Conservation (phyloP, 2,113 vertebrate genomes). For the Sclerurus mexicanus region DNA sequence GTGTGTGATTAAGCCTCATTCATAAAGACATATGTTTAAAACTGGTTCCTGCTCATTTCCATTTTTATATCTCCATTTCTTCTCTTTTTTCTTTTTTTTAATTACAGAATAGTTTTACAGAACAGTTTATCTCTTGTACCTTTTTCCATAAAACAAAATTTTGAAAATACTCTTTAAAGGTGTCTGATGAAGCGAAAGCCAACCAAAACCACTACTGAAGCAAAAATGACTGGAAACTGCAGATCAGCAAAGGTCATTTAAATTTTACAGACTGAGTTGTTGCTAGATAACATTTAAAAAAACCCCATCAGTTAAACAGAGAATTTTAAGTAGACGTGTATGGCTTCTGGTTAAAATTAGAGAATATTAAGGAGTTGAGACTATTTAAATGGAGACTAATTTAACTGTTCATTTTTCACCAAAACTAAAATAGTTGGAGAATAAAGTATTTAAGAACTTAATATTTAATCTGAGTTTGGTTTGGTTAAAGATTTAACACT, state of each 20-base stretch:
- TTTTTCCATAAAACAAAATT: background rate
- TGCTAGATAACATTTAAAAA: background rate
- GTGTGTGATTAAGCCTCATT: slow-evolving; percentile 57
- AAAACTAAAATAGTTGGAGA: background rate
- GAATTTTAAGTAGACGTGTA: background rate
- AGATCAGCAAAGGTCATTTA: background rate
- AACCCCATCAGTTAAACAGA: background rate
- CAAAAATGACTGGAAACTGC: slow-evolving; percentile 42
- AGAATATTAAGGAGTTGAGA: background rate
- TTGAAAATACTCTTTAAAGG: background rate
- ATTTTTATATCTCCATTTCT: slow-evolving; percentile 23
- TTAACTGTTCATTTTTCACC: background rate
- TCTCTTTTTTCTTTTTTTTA: background rate
- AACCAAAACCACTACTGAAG: background rate
- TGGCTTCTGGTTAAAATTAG: background rate
- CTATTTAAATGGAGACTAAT: background rate
- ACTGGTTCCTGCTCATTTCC: slow-evolving; percentile 47
- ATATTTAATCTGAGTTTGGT: background rate
- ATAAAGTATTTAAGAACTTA: background rate
- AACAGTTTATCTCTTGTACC: background rate
- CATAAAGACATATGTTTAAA: slow-evolving; percentile 42
- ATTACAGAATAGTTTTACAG: background rate
- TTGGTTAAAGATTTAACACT: background rate
- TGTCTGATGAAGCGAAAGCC: background rate
- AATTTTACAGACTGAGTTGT: background rate